Base-by-base conservation (phyloP, 37 sponge, comb jelly and placozoan species). In the Spongilla lacustris region DNA sequence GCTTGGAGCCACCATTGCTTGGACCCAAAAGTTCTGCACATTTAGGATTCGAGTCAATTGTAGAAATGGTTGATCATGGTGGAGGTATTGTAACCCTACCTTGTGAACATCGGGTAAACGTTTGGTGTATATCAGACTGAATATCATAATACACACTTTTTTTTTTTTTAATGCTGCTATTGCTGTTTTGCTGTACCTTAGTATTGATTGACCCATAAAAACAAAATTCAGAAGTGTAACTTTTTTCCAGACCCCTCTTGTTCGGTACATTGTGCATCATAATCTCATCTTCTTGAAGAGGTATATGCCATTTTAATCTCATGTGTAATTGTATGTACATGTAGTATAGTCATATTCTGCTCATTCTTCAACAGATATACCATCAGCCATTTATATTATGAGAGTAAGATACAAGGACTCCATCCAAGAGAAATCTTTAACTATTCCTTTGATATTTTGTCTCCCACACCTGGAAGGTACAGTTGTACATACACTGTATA, bases 361-460 rank as follows among this genome's bases (percentile, higher is more conserved):
- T n/a, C n/a, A n/a, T n/a, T n/a, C n/a, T 24, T 66, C 2, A 17
- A 29, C 69, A 89, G 89, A 67, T 92, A 82, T 78, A 84, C 83
- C 32, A 92, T 95, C 19, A 73, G 84, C 27, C 77, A 79, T 49
- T 93, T 92, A 32, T 95, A 81, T 77, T 71, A 87, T 27, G 90
- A 85, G 83, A 79, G 69, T 67, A 83, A 76, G 27, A 83, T 92
- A 34, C 75, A 66, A 0, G 88, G 92, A 9, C 77, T 81, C 11
- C 94, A 93, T 35, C 97, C 97, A 24, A 83, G 79, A 71, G 95
- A 96, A 68, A 27, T 37, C 19, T 66, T 41, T 30, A 92, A 93
- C 73, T 91, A 84, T 75, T 83, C 88, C 28, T 96, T 94, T 83
- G 97, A 96, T 37, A 96, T 96, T 73, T 86, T 94, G 25, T 75